A percentile compares a stretch with the other conserved stretches of the same genome.
phyloP scores from a whole-genome alignment of 35 echinoderm and acorn worm species.

The Nesometra sesokonis region DNA sequence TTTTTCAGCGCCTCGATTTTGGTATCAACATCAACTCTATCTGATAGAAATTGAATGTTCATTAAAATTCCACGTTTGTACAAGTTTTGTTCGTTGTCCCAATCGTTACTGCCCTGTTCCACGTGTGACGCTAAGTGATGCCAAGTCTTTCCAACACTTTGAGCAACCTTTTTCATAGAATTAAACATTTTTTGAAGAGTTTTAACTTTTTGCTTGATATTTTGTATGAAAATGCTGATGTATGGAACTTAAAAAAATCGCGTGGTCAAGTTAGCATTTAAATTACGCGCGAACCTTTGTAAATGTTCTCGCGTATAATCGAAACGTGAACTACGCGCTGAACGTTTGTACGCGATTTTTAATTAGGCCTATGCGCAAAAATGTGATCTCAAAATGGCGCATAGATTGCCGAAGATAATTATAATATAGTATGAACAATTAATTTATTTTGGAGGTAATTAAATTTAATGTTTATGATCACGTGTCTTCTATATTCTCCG shows the following conservation, averaged over 20 bases:
- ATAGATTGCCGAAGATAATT: too few relatives aligned
- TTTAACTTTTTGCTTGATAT: not conserved
- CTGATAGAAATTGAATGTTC: slow-evolving; percentile 28
- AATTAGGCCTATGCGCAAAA: too few relatives aligned
- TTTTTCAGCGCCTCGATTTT: slow-evolving; percentile 69
- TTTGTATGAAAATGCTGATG: too few relatives aligned
- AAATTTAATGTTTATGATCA: too few relatives aligned
- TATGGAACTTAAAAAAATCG: not conserved
- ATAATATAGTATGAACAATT: too few relatives aligned
- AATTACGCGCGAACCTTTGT: not conserved
- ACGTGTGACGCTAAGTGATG: slow-evolving; percentile 58
- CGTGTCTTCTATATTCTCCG: too few relatives aligned
- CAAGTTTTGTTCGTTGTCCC: slow-evolving; percentile 75
- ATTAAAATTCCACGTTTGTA: slow-evolving; percentile 84
- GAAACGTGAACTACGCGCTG: too few relatives aligned
- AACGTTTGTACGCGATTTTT: too few relatives aligned
- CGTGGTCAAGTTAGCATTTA: not conserved
- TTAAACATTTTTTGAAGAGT: slow-evolving; percentile 56
- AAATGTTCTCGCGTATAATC: not conserved
- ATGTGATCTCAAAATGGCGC: too few relatives aligned
- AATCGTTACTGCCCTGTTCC: slow-evolving; percentile 46
- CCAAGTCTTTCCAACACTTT: slow-evolving; percentile 92
- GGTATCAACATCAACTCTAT: slow-evolving; percentile 42
- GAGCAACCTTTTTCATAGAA: slow-evolving; percentile 56
- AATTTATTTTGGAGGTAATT: too few relatives aligned